Base-by-base conservation (phyloP, 1,140 invertebrate genomes). In the Callitettix versicolor region DNA sequence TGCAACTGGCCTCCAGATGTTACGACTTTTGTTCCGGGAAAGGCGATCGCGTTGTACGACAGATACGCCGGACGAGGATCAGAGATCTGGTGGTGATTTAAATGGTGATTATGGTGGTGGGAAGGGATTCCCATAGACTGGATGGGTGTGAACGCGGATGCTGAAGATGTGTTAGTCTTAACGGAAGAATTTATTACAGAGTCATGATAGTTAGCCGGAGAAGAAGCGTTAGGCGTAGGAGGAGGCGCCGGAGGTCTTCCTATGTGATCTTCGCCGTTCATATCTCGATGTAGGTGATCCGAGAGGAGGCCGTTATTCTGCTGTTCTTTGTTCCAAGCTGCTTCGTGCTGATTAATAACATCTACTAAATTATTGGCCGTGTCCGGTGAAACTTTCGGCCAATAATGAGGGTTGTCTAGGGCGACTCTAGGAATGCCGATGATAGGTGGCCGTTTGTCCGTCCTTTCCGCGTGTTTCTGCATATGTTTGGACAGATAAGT, bases 401-500 rank as follows among this genome's bases (percentile, higher is more conserved):
- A 62, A 68, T 73, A 66, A 36, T 55, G 59, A 7, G 58, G 58
- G 17, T 62, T 63, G 33, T 64, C 63, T 15, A 66, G 46, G 9
- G 61, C 57, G 2, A 63, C 61, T 9, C 63, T 30, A 11, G 60
- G 64, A 41, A 71, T 71, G 6, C 76, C 73, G 51, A 76, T 74
- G 54, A 90, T 90, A 0, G 88, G 85, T 24, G 88, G 86, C 64
- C 89, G 76, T 70, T 94, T 93, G 69, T 95, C 91, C 48, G 89
- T 85, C 57, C 91, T 73, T 63, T 95, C 88, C 11, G 90, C 85
- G 67, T 99, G 95, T 68, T 99, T 99, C 67, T 96, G 91, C 91
- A 99, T 93, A 71, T 99, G 96, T 68, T 98, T 96, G 59, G 89
- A 91, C 64, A 99, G 77, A 71, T 99, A 99, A 14, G 95, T 98